Evolutionary conservation across 2,113 vertebrate genomes (phyloP).

Genomic region (Tamias sibiricus): DNA sequence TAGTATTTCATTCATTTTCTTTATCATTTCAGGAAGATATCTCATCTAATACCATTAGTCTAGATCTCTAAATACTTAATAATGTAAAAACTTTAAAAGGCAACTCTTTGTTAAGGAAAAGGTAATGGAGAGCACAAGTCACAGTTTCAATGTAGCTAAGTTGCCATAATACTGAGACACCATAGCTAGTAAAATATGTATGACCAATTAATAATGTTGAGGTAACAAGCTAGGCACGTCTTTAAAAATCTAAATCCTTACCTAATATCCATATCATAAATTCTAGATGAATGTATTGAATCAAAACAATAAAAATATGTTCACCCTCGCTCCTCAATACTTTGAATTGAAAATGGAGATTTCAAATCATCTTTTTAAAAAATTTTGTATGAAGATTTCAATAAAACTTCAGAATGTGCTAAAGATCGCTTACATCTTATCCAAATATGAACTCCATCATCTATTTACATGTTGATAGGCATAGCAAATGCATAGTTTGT

Average conservation of each 20-base stretch:
- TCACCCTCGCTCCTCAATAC: background rate
- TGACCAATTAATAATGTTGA: background rate
- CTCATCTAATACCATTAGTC: background rate
- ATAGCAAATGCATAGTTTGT: background rate
- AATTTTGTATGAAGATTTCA: background rate
- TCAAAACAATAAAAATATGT: background rate
- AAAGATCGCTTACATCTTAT: background rate
- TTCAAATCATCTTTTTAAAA: background rate
- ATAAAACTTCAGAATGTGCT: background rate
- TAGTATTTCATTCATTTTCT: background rate
- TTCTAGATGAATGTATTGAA: slow-evolving; percentile 31
- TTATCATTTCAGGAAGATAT: slow-evolving; percentile 10
- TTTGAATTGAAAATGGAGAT: slow-evolving; percentile 24
- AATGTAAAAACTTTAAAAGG: background rate
- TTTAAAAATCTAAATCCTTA: slow-evolving; percentile 14
- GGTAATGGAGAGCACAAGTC: background rate
- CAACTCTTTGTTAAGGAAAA: background rate
- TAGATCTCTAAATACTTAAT: slow-evolving; percentile 6
- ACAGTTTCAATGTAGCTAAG: background rate
- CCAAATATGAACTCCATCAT: background rate
- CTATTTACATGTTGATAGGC: background rate
- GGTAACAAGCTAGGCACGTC: background rate
- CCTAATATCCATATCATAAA: slow-evolving; percentile 19
- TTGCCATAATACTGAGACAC: background rate
- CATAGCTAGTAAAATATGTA: background rate